Percentiles rank a stretch among this genome's conserved stretches.
Evolutionary conservation across 2,113 vertebrate genomes (phyloP).

Genomic region (Cardinalis cardinalis): DNA sequence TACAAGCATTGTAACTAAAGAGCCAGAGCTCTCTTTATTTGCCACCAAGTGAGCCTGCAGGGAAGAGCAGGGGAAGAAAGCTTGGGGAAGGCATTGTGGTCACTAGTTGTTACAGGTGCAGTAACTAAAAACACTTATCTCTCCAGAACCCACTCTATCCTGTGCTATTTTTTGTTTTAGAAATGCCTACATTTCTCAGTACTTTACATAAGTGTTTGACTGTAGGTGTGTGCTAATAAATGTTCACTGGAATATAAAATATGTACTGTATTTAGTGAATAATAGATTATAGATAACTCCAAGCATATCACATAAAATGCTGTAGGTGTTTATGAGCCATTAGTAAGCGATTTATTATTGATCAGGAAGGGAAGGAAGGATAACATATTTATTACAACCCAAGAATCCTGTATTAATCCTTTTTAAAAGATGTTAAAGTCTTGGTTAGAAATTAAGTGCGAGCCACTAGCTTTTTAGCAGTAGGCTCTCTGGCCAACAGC

Average conservation of each 20-base stretch:
- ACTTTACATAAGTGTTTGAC: neutral
- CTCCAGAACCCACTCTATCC: neutral
- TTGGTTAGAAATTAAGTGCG: neutral
- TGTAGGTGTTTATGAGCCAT: neutral
- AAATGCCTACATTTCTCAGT: neutral
- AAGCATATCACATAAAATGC: neutral
- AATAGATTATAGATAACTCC: neutral
- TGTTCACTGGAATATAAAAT: neutral
- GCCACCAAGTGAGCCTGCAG: neutral
- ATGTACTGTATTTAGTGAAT: neutral
- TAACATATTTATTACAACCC: neutral
- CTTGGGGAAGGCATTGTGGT: neutral
- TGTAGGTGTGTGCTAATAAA: neutral
- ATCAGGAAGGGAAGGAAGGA: neutral
- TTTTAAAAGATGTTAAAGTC: neutral
- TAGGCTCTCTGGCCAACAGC: neutral
- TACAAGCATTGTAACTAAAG: neutral
- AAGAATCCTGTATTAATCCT: neutral
- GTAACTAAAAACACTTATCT: neutral
- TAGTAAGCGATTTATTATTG: neutral
- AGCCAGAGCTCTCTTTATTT: neutral
- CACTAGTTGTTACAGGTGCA: neutral
- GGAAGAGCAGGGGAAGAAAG: neutral
- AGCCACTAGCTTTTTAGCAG: neutral
- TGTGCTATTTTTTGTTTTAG: neutral